phyloP scores from a whole-genome alignment of 2,797 vertebrate genomes.

The Diplodus sargus region DNA sequence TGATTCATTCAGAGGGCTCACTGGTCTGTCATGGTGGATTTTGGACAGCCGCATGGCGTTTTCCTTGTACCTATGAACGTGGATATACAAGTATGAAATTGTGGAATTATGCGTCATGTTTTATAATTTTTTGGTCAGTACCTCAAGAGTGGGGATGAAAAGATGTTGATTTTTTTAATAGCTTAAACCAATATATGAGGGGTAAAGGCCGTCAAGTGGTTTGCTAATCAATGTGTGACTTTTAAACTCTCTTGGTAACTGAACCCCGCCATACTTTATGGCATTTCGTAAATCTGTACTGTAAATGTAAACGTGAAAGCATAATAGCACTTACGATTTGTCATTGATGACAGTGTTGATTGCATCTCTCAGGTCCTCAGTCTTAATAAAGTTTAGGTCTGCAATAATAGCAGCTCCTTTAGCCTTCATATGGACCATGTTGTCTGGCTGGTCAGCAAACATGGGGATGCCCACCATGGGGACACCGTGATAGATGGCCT shows the following conservation, averaged over 20 bases:
- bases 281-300: not conserved
- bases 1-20: slow-evolving; percentile 80
- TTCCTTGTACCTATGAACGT: slow-evolving; percentile 83
- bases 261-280: not conserved
- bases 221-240: not conserved
- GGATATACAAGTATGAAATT: not conserved
- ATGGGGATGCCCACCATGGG: slow-evolving; percentile 93
- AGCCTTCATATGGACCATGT: slow-evolving; percentile 87
- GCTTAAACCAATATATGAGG: not conserved
- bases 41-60: slow-evolving; percentile 79
- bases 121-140: no score
- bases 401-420: slow-evolving; percentile 86
- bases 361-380: slow-evolving; percentile 83
- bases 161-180: no score
- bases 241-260: not conserved
- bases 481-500: slow-evolving; percentile 93
- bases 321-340: slow-evolving; percentile 65
- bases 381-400: slow-evolving; percentile 66
- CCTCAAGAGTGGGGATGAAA: not conserved
- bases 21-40: slow-evolving; percentile 87
- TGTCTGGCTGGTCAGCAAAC: slow-evolving; percentile 91
- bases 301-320: not conserved
- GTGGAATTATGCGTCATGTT: not conserved
- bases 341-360: slow-evolving; percentile 80
- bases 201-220: not conserved